Percentiles rank a stretch among this genome's conserved stretches.
These are phyloP conservation scores for Aethes cnicana DNA, from an alignment of 2,888 invertebrate species.

Conservation along the genomic window DNA sequence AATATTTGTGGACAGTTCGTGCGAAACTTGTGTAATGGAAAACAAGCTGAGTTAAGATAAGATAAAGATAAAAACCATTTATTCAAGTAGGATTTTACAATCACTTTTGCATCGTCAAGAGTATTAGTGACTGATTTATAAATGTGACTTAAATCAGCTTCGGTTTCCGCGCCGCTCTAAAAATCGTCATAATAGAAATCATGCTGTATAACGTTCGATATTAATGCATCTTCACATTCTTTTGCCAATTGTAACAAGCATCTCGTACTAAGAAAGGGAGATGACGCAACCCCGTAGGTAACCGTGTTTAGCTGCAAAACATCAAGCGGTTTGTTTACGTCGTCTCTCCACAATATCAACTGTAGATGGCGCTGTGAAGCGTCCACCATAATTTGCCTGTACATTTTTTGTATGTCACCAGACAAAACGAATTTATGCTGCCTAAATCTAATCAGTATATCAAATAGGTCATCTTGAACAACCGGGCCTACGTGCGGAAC, in stretches of 20 bases:
- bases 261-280: constrained; percentile 31
- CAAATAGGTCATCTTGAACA: constrained; percentile 7
- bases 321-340: constrained; percentile 12
- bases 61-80: too few species aligned
- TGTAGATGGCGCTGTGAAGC: constrained; percentile 32
- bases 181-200: constrained; percentile 38
- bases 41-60: constrained; percentile 33
- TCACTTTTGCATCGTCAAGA: too few species aligned
- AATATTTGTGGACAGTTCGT: constrained; percentile 35
- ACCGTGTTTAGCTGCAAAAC: constrained; percentile 38
- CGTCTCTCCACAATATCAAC: constrained; percentile 35
- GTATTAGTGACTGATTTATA: constrained; percentile 9
- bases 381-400: constrained; percentile 13
- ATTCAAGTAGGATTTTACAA: too few species aligned
- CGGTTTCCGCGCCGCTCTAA: constrained; percentile 25
- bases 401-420: background rate
- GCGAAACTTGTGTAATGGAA: constrained; percentile 35
- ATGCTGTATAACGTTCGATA: constrained; percentile 19
- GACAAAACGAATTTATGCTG: background rate
- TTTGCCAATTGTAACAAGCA: constrained; percentile 31
- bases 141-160: constrained; percentile 16
- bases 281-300: constrained; percentile 41
- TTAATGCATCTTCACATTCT: constrained; percentile 30
- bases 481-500: constrained; percentile 8
- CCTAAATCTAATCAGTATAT: background rate